These are phyloP conservation scores for Plebejus melissa DNA, from an alignment of 2,888 invertebrate genomes.

Conservation along the genomic window DNA sequence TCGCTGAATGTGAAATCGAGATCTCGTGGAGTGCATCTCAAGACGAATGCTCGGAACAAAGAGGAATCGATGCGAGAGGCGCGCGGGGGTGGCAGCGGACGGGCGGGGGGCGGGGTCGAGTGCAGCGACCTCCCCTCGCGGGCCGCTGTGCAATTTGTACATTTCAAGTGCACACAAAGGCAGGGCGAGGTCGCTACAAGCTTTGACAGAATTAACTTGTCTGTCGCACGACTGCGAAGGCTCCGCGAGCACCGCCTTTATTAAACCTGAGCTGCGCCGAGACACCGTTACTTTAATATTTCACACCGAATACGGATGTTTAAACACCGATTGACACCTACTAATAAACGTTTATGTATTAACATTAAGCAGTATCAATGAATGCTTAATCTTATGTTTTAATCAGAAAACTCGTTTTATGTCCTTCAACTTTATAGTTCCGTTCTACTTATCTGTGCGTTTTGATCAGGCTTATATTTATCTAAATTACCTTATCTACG, in stretches of 20 bases:
- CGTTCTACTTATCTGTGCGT: constrained; percentile 7
- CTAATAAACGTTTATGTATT: not conserved
- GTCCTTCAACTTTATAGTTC: constrained; percentile 18
- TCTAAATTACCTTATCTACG: not conserved
- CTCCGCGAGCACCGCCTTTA: constrained; percentile 59
- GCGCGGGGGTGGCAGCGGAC: constrained; percentile 52
- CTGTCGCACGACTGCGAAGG: constrained; percentile 53
- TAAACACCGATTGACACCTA: not conserved
- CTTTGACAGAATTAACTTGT: constrained; percentile 79
- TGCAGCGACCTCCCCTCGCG: constrained; percentile 67
- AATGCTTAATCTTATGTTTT: constrained; percentile 6
- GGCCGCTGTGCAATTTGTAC: constrained; percentile 77
- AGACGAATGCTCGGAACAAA: constrained; percentile 75
- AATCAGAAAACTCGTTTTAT: constrained; percentile 8
- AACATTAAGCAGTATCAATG: not conserved
- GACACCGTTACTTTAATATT: constrained; percentile 19
- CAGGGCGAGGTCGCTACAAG: constrained; percentile 71
- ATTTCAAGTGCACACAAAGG: constrained; percentile 79
- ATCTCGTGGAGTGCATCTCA: constrained; percentile 68
- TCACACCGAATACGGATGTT: not conserved
- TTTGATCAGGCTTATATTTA: not conserved
- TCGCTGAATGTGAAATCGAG: constrained; percentile 68
- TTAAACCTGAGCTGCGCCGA: constrained; percentile 50
- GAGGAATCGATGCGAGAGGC: constrained; percentile 71
- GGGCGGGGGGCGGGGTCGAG: constrained; percentile 61